Base-by-base conservation (phyloP, 2,113 vertebrate species). In the Vulpes ferrilata region DNA sequence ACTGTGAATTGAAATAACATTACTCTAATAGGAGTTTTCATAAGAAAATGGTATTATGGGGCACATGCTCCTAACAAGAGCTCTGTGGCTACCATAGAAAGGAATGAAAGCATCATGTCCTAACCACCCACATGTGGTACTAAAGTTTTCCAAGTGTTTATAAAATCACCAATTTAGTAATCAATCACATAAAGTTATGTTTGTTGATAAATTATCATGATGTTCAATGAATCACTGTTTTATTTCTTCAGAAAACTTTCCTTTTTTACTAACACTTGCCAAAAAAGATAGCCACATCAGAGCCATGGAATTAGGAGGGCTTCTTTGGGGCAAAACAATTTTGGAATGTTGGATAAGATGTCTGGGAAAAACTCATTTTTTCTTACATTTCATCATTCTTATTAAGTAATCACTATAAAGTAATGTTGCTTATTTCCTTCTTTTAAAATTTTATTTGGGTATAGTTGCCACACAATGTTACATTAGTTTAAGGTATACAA, bases 1-100 rank as follows among this genome's bases (percentile, higher is more conserved):
- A 43, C n/a, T 57, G 25, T 93, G 55, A 95, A 81, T 73, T 85
- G 23, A 93, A 94, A 94, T 91, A 96, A 38, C 30, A 19, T 62
- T 57, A 93, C 6, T 67, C 60, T 57, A 53, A 65, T 65, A 55
- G 64, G 7, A 90, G 76, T 93, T 93, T 95, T 69, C 32, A 57
- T 3, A 80, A 74, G 27, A 78, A 81, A 89, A 95, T 69, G 5
- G 5, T 57, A 32, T 86, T 74, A 65, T 60, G 6, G n/a, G 43
- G 16, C 53, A 51, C 19, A 73, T 35, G 48, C 13, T 65, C 35
- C 79, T 78, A 84, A 43, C 2, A 32, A 64, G 9, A 3, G 0
- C n/a, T 88, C 59, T 57, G 19, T 65, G 51, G 2, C 59, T 88
- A 27, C 7, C 73, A 15, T 12, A 38, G 11, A 85, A 51, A 51